Evolutionary conservation across 2,888 invertebrate species (phyloP).

Genomic region (Stenoptilia bipunctidactyla): DNA sequence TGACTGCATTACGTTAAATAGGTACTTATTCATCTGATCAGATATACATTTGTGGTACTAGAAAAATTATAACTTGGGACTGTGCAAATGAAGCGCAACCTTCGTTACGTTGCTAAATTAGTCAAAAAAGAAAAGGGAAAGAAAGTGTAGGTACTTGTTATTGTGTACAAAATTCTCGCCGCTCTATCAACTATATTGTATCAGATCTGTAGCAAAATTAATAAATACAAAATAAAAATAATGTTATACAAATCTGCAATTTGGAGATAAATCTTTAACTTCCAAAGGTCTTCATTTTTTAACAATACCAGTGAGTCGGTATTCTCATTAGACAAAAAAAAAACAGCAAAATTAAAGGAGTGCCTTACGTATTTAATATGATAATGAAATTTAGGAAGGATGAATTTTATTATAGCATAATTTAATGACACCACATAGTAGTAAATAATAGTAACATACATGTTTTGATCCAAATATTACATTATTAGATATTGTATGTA

Average conservation of each 20-base stretch:
- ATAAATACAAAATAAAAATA: too few species aligned
- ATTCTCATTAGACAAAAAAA: slow-evolving; percentile 21
- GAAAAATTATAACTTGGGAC: too few species aligned
- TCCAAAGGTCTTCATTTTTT: slow-evolving; percentile 63
- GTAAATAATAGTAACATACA: slow-evolving; percentile 36
- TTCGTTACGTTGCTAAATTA: too few species aligned
- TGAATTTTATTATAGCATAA: slow-evolving; percentile 70
- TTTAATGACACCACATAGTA: slow-evolving; percentile 68
- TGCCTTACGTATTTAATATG: slow-evolving; percentile 71
- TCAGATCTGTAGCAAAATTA: too few species aligned
- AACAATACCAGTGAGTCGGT: slow-evolving; percentile 22
- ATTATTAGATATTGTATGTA: slow-evolving; percentile 47
- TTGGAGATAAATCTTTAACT: slow-evolving; percentile 25
- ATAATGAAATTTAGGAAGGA: slow-evolving; percentile 65
- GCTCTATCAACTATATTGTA: too few species aligned
- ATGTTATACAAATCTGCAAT: not conserved
- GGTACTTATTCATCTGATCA: too few species aligned
- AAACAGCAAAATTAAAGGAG: slow-evolving; percentile 67
- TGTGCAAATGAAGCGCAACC: too few species aligned
- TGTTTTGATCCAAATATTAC: slow-evolving; percentile 53
- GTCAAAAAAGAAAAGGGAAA: too few species aligned
- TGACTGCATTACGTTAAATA: too few species aligned
- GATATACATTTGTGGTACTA: too few species aligned
- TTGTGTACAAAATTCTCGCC: too few species aligned
- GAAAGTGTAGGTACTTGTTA: too few species aligned